A percentile compares a stretch with the other conserved stretches of the same genome.
These are phyloP conservation scores for Naja naja DNA, from an alignment of 2,113 vertebrate species.

Conservation along the genomic window DNA sequence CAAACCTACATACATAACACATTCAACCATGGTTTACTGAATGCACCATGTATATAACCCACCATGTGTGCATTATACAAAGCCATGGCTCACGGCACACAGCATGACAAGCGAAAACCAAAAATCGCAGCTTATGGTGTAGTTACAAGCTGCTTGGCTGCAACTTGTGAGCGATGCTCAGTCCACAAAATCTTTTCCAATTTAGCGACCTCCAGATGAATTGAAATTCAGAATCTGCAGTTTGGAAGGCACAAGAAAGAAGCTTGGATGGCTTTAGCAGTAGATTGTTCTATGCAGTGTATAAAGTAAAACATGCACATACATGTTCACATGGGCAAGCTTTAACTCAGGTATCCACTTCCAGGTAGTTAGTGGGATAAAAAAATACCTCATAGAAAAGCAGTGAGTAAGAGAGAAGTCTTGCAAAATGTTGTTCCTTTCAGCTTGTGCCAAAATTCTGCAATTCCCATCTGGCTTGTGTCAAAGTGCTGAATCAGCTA, in stretches of 20 bases:
- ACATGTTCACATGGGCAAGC: neutral
- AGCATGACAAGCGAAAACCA: neutral
- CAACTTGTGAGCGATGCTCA: neutral
- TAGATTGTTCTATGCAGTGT: neutral
- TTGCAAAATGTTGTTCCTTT: neutral
- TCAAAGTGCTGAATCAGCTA: constrained; percentile 4
- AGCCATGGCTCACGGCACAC: neutral
- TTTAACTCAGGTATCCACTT: neutral
- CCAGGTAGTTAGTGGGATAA: neutral
- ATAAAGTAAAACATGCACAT: neutral
- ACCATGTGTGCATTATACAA: neutral
- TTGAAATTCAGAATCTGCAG: neutral
- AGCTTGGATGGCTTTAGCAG: neutral
- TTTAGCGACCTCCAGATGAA: neutral
- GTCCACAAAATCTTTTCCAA: neutral
- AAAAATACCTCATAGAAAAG: neutral
- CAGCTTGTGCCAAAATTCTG: neutral
- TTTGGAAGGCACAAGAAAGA: neutral
- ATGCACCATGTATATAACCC: neutral
- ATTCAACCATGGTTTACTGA: neutral
- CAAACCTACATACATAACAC: too few species aligned
- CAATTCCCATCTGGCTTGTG: neutral
- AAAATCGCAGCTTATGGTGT: neutral
- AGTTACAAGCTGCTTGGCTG: neutral
- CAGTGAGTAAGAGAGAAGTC: neutral